These are phyloP conservation scores for Alosa sapidissima DNA, from an alignment of 2,797 vertebrate genomes.

Conservation along the genomic window DNA sequence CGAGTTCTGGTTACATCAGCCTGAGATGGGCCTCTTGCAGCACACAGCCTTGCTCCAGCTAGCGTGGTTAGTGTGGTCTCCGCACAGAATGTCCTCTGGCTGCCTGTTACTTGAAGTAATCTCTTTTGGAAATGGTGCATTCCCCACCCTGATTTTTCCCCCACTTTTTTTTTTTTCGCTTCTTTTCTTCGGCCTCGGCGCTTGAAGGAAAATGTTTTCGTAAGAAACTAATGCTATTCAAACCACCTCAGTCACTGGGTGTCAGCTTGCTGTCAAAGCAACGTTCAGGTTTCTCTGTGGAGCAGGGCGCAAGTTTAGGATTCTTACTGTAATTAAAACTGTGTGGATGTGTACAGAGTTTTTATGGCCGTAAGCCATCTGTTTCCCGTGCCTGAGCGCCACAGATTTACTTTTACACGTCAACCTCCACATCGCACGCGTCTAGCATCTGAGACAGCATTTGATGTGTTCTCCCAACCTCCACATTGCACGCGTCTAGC, in stretches of 20 bases:
- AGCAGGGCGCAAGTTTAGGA: not conserved
- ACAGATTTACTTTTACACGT: constrained; percentile 2
- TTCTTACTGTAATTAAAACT: constrained; percentile 26
- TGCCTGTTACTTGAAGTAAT: constrained; percentile 53
- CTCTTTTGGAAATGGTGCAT: constrained; percentile 47
- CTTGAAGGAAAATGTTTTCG: constrained; percentile 55
- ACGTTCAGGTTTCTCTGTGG: constrained; percentile 8
- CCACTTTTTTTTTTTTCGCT: not conserved
- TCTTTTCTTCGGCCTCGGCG: constrained; percentile 42
- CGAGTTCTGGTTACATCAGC: constrained; percentile 60
- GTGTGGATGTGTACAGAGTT: constrained; percentile 1
- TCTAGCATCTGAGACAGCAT: not conserved
- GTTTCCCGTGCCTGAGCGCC: not conserved
- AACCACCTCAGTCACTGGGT: constrained; percentile 47
- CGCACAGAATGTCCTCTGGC: constrained; percentile 42
- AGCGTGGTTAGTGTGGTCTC: constrained; percentile 47
- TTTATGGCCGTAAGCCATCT: constrained; percentile 18
- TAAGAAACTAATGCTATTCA: constrained; percentile 38
- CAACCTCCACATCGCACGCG: not conserved
- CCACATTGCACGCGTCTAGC: not conserved
- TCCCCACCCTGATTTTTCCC: constrained; percentile 44
- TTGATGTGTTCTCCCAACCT: not conserved
- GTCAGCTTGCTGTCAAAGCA: constrained; percentile 44
- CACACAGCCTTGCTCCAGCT: constrained; percentile 43
- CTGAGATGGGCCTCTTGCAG: constrained; percentile 32